Percentiles rank a stretch among this genome's conserved stretches.
These are phyloP conservation scores for Chaetodon trifasciatus DNA, from an alignment of 2,797 vertebrate genomes.

Conservation along the genomic window DNA sequence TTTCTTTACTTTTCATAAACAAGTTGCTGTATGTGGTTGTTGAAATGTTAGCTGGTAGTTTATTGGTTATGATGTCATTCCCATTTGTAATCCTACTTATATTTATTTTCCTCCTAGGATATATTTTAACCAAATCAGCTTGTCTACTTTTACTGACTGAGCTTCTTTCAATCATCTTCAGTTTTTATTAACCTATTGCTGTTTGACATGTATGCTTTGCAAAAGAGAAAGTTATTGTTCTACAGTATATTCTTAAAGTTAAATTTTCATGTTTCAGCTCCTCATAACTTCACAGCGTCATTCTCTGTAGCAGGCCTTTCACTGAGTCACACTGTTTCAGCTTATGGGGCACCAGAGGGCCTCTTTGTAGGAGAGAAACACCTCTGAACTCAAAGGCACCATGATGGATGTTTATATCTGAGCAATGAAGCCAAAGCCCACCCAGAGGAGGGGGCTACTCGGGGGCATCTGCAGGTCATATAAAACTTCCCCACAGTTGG, in stretches of 20 bases:
- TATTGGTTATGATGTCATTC: too few species aligned
- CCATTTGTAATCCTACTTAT: background rate
- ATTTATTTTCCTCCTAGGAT: background rate
- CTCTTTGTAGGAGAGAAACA: slow-evolving; percentile 50
- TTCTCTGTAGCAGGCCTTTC: background rate
- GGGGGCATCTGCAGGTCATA: slow-evolving; percentile 43
- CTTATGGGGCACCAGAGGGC: slow-evolving; percentile 35
- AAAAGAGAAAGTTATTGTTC: background rate
- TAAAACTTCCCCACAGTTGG: slow-evolving; percentile 51
- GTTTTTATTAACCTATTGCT: background rate
- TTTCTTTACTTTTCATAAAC: background rate
- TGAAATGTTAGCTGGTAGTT: background rate
- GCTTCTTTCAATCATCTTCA: too few species aligned
- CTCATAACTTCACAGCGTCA: background rate
- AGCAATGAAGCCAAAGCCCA: slow-evolving; percentile 70
- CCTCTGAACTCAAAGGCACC: slow-evolving; percentile 56
- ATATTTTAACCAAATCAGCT: background rate
- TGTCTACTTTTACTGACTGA: background rate
- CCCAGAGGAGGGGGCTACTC: slow-evolving; percentile 61
- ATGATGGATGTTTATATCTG: slow-evolving; percentile 67
- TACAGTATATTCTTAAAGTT: background rate
- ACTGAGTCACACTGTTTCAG: slow-evolving; percentile 5
- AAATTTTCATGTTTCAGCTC: slow-evolving; percentile 6
- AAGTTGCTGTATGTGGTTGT: background rate
- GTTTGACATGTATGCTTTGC: background rate